Base-by-base conservation (phyloP, 2,797 vertebrate genomes). In the Scarus forsteni region DNA sequence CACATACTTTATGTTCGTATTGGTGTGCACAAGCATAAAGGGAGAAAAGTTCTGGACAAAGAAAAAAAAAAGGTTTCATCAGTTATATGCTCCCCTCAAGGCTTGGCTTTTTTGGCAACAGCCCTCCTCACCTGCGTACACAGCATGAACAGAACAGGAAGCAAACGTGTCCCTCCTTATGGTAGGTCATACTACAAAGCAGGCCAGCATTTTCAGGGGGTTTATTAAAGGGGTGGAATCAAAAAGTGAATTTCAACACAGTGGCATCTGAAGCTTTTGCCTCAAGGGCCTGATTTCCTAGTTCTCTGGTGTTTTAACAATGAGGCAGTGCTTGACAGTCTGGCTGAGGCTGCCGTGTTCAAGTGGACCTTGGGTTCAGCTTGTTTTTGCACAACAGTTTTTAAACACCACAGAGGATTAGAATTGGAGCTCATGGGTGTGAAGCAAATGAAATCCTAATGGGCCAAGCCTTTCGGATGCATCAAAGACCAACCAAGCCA, bases 261-360 rank as follows among this genome's bases (percentile, higher is more conserved):
- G 78, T 75, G 70, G 64, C 81, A 77, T 81, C 71, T 62, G 77
- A 88, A 74, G 85, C 60, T 39, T 77, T 72, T 81, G 80, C 85
- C 87, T 89, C 70, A 34, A 70, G 90, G 88, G 80, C 70, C 86
- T 82, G 79, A 87, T 86, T 88, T 90, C 61, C 70, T 81, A 42
- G 0, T 73, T 78, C 67, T 75, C 75, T 88, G 82, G 67, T 87
- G 91, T 79, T 90, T 90, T 84, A 84, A 82, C 88, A 86, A 90
- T 87, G 81, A 88, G 76, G 75, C 82, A 70, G 70, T 72, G 19
- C 75, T 79, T 77, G 77, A 82, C 81, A 79, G 85, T 78, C 81
- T 78, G 69, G 48, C 79, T 51, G 72, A 84, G 58, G 67, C 70
- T 69, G 75, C 62, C 66, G n/a, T 64, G 74, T 82, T 84, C 71